These are phyloP conservation scores for Pemphredon lugubris DNA, from an alignment of 2,888 invertebrate species.

Conservation along the genomic window DNA sequence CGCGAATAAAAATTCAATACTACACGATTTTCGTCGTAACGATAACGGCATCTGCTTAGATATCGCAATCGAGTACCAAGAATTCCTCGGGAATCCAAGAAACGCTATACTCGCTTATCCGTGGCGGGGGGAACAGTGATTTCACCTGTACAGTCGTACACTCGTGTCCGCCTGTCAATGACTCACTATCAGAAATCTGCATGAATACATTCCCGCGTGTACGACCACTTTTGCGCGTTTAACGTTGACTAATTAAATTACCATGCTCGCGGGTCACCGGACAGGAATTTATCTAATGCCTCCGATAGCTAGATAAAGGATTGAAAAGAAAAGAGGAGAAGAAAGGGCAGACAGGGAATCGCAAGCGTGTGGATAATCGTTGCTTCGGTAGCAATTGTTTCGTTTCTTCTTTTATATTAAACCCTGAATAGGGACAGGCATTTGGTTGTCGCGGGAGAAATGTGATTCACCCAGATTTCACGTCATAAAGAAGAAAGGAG, in stretches of 20 bases:
- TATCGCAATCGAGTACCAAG: constrained; percentile 5
- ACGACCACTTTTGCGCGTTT: background rate
- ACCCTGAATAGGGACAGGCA: background rate
- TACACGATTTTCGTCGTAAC: background rate
- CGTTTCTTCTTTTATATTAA: constrained; percentile 2
- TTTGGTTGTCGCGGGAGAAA: background rate
- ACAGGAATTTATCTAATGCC: no score
- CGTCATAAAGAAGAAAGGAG: constrained; percentile 36
- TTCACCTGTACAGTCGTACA: constrained; percentile 46
- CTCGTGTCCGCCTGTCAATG: constrained; percentile 35
- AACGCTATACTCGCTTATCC: no score
- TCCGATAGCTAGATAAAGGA: no score
- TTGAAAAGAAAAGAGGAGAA: no score
- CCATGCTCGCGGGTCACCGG: no score
- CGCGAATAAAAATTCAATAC: no score
- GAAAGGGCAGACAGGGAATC: no score
- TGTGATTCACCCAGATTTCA: constrained; percentile 47
- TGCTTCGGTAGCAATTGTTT: no score
- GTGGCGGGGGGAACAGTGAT: constrained; percentile 40
- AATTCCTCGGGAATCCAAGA: constrained; percentile 26
- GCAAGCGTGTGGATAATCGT: no score
- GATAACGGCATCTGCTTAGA: background rate
- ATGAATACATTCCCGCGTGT: constrained; percentile 29
- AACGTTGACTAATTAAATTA: constrained; percentile 29
- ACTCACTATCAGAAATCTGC: constrained; percentile 59